Evolutionary conservation across 2,888 invertebrate genomes (phyloP).

Genomic region (Boloria selene): DNA sequence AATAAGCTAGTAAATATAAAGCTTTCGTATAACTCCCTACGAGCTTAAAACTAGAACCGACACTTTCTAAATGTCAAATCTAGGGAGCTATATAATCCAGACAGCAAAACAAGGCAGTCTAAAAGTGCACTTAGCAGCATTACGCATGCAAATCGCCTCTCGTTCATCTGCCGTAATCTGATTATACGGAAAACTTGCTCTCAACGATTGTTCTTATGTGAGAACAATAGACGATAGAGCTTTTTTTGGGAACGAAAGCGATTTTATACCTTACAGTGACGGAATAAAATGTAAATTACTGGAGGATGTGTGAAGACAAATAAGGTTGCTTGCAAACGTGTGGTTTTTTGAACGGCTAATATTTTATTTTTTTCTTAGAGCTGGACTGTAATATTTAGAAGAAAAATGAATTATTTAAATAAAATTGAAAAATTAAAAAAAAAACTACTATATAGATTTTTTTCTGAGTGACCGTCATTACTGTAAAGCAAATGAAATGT

Average conservation of each 20-base stretch:
- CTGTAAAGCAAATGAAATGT: no score
- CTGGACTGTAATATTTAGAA: no score
- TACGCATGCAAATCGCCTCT: constrained; percentile 72
- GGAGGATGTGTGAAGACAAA: neutral
- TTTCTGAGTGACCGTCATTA: no score
- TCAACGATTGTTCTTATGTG: constrained; percentile 41
- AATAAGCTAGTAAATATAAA: constrained; percentile 1
- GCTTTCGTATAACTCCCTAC: constrained; percentile 2
- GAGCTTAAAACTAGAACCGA: constrained; percentile 8
- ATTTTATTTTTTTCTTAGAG: neutral
- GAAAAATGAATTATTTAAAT: no score
- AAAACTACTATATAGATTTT: no score
- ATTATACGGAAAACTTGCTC: constrained; percentile 57
- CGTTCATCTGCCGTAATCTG: constrained; percentile 69
- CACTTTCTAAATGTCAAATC: constrained; percentile 17
- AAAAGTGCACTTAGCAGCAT: constrained; percentile 73
- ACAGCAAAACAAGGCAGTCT: constrained; percentile 54
- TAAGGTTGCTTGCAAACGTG: constrained; percentile 22
- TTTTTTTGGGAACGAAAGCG: constrained; percentile 13
- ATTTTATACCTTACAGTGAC: constrained; percentile 24
- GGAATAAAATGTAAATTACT: constrained; percentile 25
- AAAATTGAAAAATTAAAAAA: no score
- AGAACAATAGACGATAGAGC: constrained; percentile 40
- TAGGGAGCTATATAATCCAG: constrained; percentile 22
- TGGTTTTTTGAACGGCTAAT: neutral